Conservation (phyloP, 2,113 vertebrate species). For the Scolopax mira region DNA sequence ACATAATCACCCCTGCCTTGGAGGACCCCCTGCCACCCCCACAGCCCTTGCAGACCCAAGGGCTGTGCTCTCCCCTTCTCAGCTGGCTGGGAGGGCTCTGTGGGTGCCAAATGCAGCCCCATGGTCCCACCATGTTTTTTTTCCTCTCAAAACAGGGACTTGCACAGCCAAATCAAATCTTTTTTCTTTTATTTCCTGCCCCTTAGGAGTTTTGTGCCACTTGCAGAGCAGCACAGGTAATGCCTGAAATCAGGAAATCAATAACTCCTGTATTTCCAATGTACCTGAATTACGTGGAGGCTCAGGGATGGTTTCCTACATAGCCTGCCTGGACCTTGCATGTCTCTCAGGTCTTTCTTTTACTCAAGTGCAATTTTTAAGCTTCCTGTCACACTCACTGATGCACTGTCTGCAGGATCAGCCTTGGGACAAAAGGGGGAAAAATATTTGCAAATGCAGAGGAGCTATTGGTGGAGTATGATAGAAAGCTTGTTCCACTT, state of each 20-base stretch:
- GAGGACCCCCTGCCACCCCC: rapidly evolving
- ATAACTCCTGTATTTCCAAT: background rate
- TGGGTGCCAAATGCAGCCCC: rapidly evolving
- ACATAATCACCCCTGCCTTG: rapidly evolving
- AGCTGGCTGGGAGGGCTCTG: background rate
- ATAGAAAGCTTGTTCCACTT: background rate
- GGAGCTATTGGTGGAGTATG: background rate
- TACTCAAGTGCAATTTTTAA: background rate
- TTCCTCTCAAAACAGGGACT: background rate
- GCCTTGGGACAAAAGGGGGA: background rate
- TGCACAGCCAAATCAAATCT: background rate
- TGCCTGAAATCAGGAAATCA: background rate
- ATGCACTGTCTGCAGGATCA: background rate
- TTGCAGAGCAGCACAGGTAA: background rate
- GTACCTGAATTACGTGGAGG: background rate
- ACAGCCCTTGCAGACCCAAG: rapidly evolving
- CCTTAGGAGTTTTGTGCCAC: background rate
- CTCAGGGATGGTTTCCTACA: background rate
- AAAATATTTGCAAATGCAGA: background rate
- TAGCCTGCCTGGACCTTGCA: background rate
- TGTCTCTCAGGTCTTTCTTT: background rate
- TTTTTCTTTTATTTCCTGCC: background rate
- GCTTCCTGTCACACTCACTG: background rate
- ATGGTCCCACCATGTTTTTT: rapidly evolving
- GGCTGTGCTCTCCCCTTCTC: background rate